Percentiles rank a stretch among this genome's conserved stretches.
Conservation (phyloP, 2,797 vertebrate genomes). For the Bradypodion pumilum region DNA sequence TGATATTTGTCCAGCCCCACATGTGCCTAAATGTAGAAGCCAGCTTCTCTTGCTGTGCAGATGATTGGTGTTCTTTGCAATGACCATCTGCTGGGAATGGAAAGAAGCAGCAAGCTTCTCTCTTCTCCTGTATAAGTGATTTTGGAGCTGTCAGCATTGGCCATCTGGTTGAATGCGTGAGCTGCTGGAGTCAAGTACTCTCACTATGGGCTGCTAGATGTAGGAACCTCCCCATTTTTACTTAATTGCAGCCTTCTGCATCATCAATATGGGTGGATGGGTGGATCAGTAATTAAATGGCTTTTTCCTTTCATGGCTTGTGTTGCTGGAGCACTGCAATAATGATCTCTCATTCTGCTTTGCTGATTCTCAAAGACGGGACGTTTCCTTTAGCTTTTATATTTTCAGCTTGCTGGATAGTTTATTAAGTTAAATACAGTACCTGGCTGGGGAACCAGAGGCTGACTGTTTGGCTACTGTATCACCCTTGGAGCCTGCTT, state of each 20-base stretch:
- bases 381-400: background rate
- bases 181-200: background rate
- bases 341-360: background rate
- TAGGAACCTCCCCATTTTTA: background rate
- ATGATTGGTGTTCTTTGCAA: background rate
- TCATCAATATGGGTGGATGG: too few relatives aligned
- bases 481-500: too few relatives aligned
- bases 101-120: background rate
- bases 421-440: background rate
- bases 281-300: background rate
- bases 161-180: background rate
- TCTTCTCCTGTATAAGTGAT: background rate
- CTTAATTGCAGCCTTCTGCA: background rate
- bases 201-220: background rate
- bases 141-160: background rate
- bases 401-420: background rate
- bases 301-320: too few relatives aligned
- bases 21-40: background rate
- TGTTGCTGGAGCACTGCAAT: background rate
- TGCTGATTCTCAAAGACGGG: background rate
- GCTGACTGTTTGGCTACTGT: too few relatives aligned
- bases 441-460: too few relatives aligned
- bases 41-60: background rate
- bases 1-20: conserved; percentile 1
- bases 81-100: background rate